phyloP scores from a whole-genome alignment of 1,140 invertebrate genomes.

The Asbolus verrucosus region DNA sequence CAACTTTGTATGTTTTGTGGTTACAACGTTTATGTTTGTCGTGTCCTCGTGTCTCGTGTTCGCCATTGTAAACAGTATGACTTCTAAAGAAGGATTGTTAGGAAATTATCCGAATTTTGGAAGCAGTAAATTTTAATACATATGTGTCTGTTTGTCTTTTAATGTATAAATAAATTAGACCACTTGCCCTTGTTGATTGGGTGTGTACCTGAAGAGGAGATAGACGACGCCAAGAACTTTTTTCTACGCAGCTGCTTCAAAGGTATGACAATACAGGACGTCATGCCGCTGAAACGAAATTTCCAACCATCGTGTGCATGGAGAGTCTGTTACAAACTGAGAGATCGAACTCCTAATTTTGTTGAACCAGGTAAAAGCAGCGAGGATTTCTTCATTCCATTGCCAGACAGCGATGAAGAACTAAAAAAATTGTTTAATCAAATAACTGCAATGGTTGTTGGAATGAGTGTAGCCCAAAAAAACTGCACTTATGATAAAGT shows the following conservation, averaged over 20 bases:
- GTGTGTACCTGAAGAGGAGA: background rate
- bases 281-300: conserved; percentile 14
- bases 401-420: conserved; percentile 9
- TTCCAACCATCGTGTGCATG: conserved; percentile 16
- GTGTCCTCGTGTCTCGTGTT: no score
- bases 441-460: conserved; percentile 3
- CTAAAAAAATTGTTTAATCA: conserved; percentile 19
- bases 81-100: conserved; percentile 6
- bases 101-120: background rate
- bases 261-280: conserved; percentile 1
- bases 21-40: no score
- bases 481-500: conserved; percentile 8
- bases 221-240: conserved; percentile 2
- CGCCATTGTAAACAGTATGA: background rate
- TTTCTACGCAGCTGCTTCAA: conserved; percentile 13
- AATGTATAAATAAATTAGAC: background rate
- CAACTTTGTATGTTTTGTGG: no score
- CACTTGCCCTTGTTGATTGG: conserved; percentile 7
- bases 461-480: conserved; percentile 1
- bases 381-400: conserved; percentile 3
- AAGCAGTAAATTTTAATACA: background rate
- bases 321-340: conserved; percentile 3
- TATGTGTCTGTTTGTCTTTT: no score
- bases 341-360: conserved; percentile 14
- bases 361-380: conserved; percentile 14